Evolutionary conservation across 1,140 invertebrate species (phyloP), one percentile per base, ranked within the genome.

Genomic region (Manduca sexta): DNA sequence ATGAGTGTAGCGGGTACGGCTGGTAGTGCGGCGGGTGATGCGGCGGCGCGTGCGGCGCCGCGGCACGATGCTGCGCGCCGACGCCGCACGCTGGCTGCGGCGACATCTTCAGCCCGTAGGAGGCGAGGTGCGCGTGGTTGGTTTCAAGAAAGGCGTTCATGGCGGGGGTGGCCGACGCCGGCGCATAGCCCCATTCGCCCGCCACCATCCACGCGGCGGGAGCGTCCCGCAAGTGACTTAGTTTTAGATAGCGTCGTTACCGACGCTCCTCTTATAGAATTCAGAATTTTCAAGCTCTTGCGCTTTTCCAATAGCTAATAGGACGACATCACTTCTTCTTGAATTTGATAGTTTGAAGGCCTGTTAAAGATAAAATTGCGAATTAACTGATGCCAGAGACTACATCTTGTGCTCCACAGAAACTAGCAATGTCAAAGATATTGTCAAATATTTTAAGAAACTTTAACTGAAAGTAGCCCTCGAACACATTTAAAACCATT

Each of bases 91-190:
- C 77, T 63, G 74, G 77, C 56, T 77, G 70, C 44, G 93, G 93
- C 49, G 92, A 93, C 88, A 95, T 91, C 74, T 94, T 94, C 54
- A 94, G 84, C 29, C 91, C 91, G 72, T 92, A 92, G 14, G 89
- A 87, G 30, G 92, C 91, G 71, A 93, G 88, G 77, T 93, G 92
- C 41, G 88, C 77, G 82, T 91, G 87, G 56, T 88, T 76, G 56
- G 87, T 89, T 66, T 94, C 93, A 85, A 94, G 91, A 69, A 94
- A 94, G 14, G 92, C 92, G 75, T 93, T 94, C 89, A 95, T 91
- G 89, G 91, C 92, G 70, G 79, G 74, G 62, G 73, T 64, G 64
- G 74, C 74, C 69, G 76, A 45, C 62, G 74, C 69, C 79, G 76
- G 74, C 73, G 76, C 77, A 79, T 79, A 84, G 74, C 78, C 75